Base-by-base conservation (phyloP, 2,888 invertebrate genomes). In the Drosophila algonquin region DNA sequence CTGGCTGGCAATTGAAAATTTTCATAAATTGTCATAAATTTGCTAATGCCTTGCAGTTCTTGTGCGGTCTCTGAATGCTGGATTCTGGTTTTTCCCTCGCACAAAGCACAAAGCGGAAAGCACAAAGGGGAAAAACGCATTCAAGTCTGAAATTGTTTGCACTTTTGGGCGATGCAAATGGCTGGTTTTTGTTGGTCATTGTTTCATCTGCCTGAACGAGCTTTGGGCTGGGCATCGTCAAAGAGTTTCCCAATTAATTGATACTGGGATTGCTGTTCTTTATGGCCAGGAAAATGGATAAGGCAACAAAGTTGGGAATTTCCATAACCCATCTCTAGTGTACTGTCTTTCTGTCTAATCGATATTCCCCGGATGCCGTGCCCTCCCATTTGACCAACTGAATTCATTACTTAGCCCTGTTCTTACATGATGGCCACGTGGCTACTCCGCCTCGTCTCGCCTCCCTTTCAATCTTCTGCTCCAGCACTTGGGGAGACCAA, bases 111-210 rank as follows among this genome's bases (percentile, higher is more conserved):
- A 59, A 50, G 52, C 52, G 63, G 35, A 72, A 76, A 70, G 21
- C 21, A 51, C 55, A 73, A 61, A 50, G 54, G 54, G 63, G 35
- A 72, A 76, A 72, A 74, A 73, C 53, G 40, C 59, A 62, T 70
- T 76, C 45, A 55, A 64, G 50, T 71, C 65, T 53, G 63, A 68
- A 73, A 68, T 79, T 76, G 74, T 73, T 73, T 70, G 18, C 48
- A 68, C 69, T 74, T 72, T 58, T 47, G 46, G 50, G 44, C 44
- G 35, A 60, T 52, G 52, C 18, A 35, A 62, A 65, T 62, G 48
- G 30, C 21, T 30, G 27, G 53, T 59, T 60, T 55, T 18, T 51
- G 59, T 18, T 51, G 59, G 52, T 50, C 59, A 58, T 52, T 53
- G 18, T 54, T 54, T 44, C 30, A 44, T 62, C 59, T 56, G 69